Base-by-base conservation (phyloP, 2,888 invertebrate genomes). In the Ametastegia equiseti region DNA sequence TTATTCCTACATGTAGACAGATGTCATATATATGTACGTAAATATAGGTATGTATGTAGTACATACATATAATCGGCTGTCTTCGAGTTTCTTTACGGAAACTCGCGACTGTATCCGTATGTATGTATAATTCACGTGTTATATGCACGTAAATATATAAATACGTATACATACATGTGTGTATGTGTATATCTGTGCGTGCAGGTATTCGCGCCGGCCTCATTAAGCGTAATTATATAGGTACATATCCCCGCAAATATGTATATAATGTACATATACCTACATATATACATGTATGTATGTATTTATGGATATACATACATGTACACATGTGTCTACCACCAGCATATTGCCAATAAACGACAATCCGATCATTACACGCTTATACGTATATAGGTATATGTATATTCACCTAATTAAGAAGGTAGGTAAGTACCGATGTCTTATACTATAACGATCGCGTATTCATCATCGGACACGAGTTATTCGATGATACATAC, bases 211-310 rank as follows among this genome's bases (percentile, higher is more conserved):
- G n/a, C n/a, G n/a, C n/a, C n/a, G n/a, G n/a, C n/a, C n/a, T n/a
- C n/a, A n/a, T n/a, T n/a, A n/a, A n/a, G n/a, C 19, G n/a, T 54
- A 42, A 42, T 6, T 42, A 6, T 42, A 42, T 42, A 47, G 4
- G 13, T 47, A 47, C 15, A 13, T 1, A 11, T 47, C 9, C 47
- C 6, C 11, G 11, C 42, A 42, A 9, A 3, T 1, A 1, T 65
- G 23, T 65, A 13, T 69, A 42, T 63, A 39, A 7, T 69, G 27
- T 69, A 73, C 50, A 73, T 50, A 39, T 69, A 42, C 27, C 86
- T 87, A 86, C 86, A 87, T 86, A 84, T 85, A 87, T 85, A 84
- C 83, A 84, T 82, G 19, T 54, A 54, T 54, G 19, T 54, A 54
- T 65, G n/a, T n/a, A n/a, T n/a, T n/a, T n/a, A n/a, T n/a, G n/a